Evolutionary conservation across 2,888 invertebrate genomes (phyloP), one percentile per base, ranked within the genome.

Genomic region (Sericinus montela): DNA sequence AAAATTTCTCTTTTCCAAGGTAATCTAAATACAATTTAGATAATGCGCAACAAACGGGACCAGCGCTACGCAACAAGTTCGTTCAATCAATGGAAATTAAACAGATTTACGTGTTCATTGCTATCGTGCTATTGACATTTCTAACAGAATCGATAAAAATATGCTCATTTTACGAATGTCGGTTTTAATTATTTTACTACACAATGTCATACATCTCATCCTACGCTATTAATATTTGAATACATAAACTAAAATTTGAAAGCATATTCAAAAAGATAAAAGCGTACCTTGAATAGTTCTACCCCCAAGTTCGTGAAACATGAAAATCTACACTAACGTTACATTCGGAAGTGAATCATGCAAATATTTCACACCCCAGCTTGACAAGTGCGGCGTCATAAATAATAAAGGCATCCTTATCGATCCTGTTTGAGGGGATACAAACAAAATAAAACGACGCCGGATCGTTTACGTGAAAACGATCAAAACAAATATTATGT

Each of bases 21-120:
- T 82, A 80, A 83, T 85, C 80, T 83, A 82, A 87, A 85, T 81
- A 82, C 84, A 83, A 86, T 86, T 19, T 87, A 83, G 77, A 72
- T 71, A 73, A 69, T 76, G 76, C 79, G 70, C 79, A 80, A 71
- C 67, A 61, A 68, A 55, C 63, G 71, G 71, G 67, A 67, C 72
- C 69, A 62, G 66, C 62, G 58, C 51, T 55, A 62, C 56, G 76
- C 82, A 82, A 79, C 81, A 80, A 76, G 79, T 82, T 60, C 52
- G 58, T 67, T 72, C 65, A 58, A 35, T 48, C 48, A 43, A 13
- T 28, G 45, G n/a, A n/a, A n/a, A n/a, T n/a, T n/a, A n/a, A n/a
- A n/a, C n/a, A n/a, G n/a, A n/a, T n/a, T n/a, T n/a, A n/a, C n/a
- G n/a, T n/a, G n/a, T n/a, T n/a, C n/a, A n/a, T n/a, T n/a, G n/a